A percentile compares a stretch with the other conserved stretches of the same genome.
phyloP scores from a whole-genome alignment of 2,113 vertebrate species.

The Vanacampus margaritifer region DNA sequence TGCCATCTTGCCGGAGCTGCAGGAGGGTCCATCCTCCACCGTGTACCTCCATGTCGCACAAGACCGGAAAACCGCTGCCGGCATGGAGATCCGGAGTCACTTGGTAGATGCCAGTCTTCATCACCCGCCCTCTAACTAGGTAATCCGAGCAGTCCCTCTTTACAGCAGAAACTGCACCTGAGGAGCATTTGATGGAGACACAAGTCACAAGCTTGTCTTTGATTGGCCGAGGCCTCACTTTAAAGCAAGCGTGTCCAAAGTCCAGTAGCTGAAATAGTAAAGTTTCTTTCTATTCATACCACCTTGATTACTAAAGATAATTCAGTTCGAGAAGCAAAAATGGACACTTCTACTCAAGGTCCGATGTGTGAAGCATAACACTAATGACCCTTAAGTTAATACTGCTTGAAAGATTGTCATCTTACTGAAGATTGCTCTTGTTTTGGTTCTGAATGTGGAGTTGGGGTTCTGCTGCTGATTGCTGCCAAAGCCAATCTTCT shows the following conservation, averaged over 20 bases:
- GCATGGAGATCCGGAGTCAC: constrained; percentile 76
- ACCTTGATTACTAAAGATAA: neutral
- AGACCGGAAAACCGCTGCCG: constrained; percentile 78
- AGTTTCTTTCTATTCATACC: no score
- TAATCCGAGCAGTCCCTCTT: constrained; percentile 87
- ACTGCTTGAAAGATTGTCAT: no score
- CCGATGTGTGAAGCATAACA: no score
- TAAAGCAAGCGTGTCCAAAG: neutral
- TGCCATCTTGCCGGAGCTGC: constrained; percentile 84
- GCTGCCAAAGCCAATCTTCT: no score
- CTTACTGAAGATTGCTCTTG: no score
- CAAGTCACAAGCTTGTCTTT: neutral
- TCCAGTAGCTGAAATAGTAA: neutral
- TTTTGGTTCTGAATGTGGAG: no score
- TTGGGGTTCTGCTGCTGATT: no score
- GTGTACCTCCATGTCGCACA: constrained; percentile 86
- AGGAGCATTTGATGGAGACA: neutral
- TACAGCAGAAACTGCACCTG: constrained; percentile 20
- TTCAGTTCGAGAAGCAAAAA: no score
- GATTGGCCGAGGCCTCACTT: neutral
- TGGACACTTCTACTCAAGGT: no score
- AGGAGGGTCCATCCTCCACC: constrained; percentile 91
- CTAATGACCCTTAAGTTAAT: no score
- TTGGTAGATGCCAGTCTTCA: constrained; percentile 75
- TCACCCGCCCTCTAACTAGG: constrained; percentile 64